phyloP scores from a whole-genome alignment of 2,113 vertebrate species.

The Sturnus vulgaris region DNA sequence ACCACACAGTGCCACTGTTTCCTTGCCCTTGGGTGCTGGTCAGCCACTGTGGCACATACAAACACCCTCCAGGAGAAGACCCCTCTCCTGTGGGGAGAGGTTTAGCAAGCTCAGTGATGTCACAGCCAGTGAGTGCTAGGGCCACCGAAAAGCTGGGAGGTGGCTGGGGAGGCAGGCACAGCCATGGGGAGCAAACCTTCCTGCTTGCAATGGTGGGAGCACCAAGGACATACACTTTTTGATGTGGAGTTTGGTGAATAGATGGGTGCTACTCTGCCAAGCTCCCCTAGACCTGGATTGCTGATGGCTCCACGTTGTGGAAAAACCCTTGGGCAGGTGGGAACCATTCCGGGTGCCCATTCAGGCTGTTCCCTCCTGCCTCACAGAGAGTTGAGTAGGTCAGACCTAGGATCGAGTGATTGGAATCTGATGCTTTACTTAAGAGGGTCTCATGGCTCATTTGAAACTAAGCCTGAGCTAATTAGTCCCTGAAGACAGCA shows the following conservation, averaged over 20 bases:
- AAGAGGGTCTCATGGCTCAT: neutral
- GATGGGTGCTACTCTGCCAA: neutral
- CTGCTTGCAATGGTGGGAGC: neutral
- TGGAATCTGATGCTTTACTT: neutral
- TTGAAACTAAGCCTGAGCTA: neutral
- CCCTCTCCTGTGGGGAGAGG: neutral
- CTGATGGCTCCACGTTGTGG: neutral
- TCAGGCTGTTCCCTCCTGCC: neutral
- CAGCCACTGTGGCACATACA: neutral
- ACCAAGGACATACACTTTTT: neutral
- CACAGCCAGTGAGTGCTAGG: neutral
- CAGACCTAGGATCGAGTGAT: neutral
- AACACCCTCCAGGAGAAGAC: neutral
- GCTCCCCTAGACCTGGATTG: neutral
- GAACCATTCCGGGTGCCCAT: neutral
- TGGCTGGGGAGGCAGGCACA: neutral
- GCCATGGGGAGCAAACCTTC: rapidly evolving
- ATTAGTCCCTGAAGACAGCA: neutral
- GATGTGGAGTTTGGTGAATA: neutral
- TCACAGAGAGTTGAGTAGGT: neutral
- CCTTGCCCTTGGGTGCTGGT: neutral
- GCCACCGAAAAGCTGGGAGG: neutral
- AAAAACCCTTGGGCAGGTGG: neutral
- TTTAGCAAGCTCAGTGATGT: neutral
- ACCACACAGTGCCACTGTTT: neutral